Evolutionary conservation across 2,113 vertebrate genomes (phyloP).

Genomic region (Larimichthys crocea): DNA sequence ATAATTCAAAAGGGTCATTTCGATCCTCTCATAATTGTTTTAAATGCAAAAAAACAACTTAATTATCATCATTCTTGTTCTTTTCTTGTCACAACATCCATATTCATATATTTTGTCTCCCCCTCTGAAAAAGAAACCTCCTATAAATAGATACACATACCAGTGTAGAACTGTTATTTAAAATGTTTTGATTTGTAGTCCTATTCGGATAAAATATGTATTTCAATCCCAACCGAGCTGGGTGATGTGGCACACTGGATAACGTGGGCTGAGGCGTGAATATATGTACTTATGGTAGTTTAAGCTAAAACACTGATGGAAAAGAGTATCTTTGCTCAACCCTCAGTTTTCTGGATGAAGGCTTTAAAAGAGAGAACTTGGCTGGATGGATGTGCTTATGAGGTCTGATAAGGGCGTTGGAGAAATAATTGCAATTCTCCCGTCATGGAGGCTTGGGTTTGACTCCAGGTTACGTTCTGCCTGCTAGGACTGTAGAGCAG

Average conservation of each 20-base stretch:
- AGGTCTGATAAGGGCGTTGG: constrained; percentile 37
- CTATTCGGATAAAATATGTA: neutral
- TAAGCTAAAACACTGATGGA: constrained; percentile 13
- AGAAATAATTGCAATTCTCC: constrained; percentile 63
- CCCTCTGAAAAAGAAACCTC: no score
- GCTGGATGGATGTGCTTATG: constrained; percentile 40
- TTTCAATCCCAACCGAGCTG: neutral
- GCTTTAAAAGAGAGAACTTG: constrained; percentile 33
- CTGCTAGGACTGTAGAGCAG: constrained; percentile 43
- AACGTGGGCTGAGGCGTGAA: constrained; percentile 13
- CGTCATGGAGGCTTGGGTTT: constrained; percentile 42
- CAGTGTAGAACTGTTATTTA: neutral
- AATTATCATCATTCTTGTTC: neutral
- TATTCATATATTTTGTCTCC: no score
- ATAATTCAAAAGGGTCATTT: neutral
- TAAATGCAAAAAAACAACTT: neutral
- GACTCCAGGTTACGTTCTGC: constrained; percentile 60
- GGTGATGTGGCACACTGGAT: neutral
- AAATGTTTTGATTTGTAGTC: neutral
- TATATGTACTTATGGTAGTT: constrained; percentile 35
- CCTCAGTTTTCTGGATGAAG: constrained; percentile 22
- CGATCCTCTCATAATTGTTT: neutral
- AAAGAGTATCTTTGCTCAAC: constrained; percentile 12
- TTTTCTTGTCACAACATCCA: no score
- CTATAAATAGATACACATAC: no score